phyloP scores from a whole-genome alignment of 2,888 invertebrate species.

The Amitus sp. region DNA sequence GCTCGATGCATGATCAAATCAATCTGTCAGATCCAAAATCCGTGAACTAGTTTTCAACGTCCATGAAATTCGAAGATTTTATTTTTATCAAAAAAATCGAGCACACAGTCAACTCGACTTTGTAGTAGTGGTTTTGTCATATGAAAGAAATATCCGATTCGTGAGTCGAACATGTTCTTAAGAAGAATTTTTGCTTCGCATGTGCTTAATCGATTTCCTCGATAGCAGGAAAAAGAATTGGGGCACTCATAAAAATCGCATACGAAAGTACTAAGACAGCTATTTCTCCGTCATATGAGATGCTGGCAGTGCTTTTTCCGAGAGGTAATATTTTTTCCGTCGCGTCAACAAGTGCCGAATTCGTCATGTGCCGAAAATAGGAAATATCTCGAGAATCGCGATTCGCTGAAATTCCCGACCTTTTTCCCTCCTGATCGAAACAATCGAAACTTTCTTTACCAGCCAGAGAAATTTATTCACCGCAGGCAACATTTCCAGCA shows the following conservation, averaged over 20 bases:
- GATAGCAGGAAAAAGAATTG: not conserved
- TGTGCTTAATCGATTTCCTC: constrained; percentile 5
- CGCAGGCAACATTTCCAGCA: not conserved
- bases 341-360: not conserved
- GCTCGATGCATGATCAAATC: no score
- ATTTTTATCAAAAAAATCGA: no score
- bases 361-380: no score
- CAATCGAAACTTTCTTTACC: no score
- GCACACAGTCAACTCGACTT: no score
- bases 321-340: not conserved
- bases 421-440: no score
- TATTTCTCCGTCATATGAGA: not conserved
- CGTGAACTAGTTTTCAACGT: no score
- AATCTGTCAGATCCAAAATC: no score
- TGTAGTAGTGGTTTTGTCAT: no score
- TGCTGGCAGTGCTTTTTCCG: not conserved
- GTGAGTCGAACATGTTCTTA: not conserved
- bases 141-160: not conserved
- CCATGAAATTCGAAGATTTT: no score
- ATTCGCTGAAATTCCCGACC: no score
- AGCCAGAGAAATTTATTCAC: not conserved
- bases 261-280: not conserved
- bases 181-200: not conserved
- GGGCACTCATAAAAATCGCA: not conserved
- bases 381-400: no score